A percentile compares a stretch with the other conserved stretches of the same genome.
These are phyloP conservation scores for Bufo gargarizans DNA, from an alignment of 2,113 vertebrate genomes.

Conservation along the genomic window DNA sequence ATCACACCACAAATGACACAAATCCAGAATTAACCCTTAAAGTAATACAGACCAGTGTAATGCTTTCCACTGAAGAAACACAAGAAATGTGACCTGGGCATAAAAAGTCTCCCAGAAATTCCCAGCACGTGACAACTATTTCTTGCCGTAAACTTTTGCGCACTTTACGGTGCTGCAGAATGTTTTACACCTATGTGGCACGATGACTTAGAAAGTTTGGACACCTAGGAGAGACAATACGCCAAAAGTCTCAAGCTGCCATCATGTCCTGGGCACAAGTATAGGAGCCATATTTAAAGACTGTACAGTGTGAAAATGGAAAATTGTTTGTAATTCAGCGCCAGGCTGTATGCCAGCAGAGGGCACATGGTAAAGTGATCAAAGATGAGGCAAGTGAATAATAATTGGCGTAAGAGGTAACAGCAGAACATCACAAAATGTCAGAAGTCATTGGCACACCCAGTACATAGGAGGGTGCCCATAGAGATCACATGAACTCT, in stretches of 20 bases:
- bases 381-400: neutral
- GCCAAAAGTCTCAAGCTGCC: neutral
- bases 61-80: neutral
- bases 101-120: neutral
- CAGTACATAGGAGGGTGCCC: too few relatives aligned
- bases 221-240: neutral
- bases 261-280: neutral
- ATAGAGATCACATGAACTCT: neutral
- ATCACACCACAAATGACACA: neutral
- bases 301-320: neutral
- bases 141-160: neutral
- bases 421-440: neutral
- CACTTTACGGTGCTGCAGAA: neutral
- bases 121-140: neutral
- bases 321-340: neutral
- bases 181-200: neutral
- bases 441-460: neutral
- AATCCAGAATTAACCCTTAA: neutral
- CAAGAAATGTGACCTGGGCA: neutral
- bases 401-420: neutral
- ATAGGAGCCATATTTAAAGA: neutral
- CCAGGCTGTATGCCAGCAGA: neutral
- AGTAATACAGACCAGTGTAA: neutral
- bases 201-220: neutral
- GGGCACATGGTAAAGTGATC: neutral